These are phyloP conservation scores for Platycercus adscitus DNA, from an alignment of 2,113 vertebrate species.

Conservation along the genomic window DNA sequence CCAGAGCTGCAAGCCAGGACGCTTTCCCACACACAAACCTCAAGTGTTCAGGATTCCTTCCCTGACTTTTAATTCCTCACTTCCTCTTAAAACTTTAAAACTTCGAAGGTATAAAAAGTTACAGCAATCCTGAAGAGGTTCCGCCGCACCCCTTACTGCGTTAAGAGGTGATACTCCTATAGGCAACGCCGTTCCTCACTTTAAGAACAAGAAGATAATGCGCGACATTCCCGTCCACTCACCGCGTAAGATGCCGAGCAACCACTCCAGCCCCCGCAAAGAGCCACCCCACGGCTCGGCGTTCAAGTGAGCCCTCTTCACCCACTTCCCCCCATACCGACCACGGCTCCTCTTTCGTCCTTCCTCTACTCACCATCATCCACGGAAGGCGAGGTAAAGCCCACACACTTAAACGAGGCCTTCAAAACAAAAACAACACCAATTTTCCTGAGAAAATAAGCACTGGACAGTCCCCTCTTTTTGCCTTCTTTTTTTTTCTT, in stretches of 20 bases:
- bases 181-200: rapidly evolving
- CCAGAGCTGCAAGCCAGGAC: rapidly evolving
- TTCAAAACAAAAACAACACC: neutral
- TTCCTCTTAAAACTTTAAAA: rapidly evolving
- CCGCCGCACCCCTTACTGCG: rapidly evolving
- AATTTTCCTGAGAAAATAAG: neutral
- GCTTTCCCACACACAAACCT: rapidly evolving
- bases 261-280: rapidly evolving
- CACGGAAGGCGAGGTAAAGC: neutral
- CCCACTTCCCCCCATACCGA: neutral
- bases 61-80: rapidly evolving
- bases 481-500: rapidly evolving
- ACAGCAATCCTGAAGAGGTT: rapidly evolving
- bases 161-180: rapidly evolving
- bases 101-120: rapidly evolving
- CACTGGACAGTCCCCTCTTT: rapidly evolving
- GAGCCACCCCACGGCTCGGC: rapidly evolving
- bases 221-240: rapidly evolving
- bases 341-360: rapidly evolving
- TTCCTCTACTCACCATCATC: slow-evolving; percentile 23
- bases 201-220: rapidly evolving
- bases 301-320: rapidly evolving
- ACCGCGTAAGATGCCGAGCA: rapidly evolving
- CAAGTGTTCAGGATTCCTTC: rapidly evolving
- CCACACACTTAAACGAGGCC: neutral